These are phyloP conservation scores for Drosophila picticornis DNA, from an alignment of 2,888 invertebrate genomes.

Conservation along the genomic window DNA sequence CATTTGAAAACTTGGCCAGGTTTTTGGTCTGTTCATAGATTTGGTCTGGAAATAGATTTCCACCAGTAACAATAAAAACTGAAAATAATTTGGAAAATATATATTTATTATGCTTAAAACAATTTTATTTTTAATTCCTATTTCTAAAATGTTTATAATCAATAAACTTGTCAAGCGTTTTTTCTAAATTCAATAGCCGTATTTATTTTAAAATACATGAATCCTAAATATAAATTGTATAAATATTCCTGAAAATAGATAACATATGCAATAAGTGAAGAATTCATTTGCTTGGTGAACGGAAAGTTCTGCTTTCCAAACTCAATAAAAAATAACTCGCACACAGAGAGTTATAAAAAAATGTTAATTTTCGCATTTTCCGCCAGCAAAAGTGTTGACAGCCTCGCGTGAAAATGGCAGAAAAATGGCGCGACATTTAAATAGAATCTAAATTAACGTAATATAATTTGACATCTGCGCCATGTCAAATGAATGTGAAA, in stretches of 20 bases:
- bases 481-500: conserved; percentile 67
- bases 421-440: conserved; percentile 29
- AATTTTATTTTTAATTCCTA: neutral
- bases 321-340: neutral
- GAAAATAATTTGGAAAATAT: neutral
- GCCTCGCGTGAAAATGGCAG: conserved; percentile 22
- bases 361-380: conserved; percentile 10
- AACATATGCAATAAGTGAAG: neutral
- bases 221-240: neutral
- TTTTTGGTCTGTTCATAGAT: too few species aligned
- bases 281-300: neutral
- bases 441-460: conserved; percentile 67
- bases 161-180: neutral
- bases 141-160: too few species aligned
- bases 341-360: neutral
- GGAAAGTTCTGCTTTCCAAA: neutral
- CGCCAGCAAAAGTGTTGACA: conserved; percentile 51
- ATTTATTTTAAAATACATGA: neutral
- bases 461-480: conserved; percentile 73
- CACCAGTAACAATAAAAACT: neutral
- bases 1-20: neutral
- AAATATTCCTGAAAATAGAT: neutral
- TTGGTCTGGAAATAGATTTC: neutral
- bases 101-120: neutral
- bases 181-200: neutral